Evolutionary conservation across 2,797 vertebrate genomes (phyloP).

Genomic region (Buceros bicornis): DNA sequence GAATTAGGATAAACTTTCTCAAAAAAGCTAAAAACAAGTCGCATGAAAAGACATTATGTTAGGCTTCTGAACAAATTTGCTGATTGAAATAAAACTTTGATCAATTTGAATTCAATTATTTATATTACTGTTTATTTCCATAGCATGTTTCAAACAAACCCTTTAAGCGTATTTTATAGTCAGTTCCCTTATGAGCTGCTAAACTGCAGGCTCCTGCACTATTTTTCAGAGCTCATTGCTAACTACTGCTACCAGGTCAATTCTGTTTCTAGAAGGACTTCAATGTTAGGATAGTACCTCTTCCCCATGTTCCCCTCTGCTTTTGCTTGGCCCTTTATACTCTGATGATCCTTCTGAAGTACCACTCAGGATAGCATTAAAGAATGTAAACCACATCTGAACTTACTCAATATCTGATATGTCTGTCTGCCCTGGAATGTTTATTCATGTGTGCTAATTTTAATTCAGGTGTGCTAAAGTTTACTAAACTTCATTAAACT

Average conservation of each 20-base stretch:
- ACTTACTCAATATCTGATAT: not conserved
- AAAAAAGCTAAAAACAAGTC: not conserved
- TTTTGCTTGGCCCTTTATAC: not conserved
- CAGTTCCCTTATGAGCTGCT: not conserved
- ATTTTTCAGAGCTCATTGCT: not conserved
- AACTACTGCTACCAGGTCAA: not conserved
- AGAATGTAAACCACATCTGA: not conserved
- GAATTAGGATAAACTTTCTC: not conserved
- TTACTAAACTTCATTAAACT: slow-evolving; percentile 1
- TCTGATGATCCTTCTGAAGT: slow-evolving; percentile 7
- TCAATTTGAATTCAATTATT: not conserved
- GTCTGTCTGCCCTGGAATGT: not conserved
- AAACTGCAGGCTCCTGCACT: not conserved
- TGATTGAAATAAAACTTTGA: not conserved
- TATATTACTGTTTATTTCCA: not conserved
- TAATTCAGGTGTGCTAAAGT: not conserved
- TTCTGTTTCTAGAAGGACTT: not conserved
- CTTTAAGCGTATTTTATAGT: not conserved
- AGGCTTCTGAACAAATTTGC: not conserved
- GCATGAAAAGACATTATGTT: not conserved
- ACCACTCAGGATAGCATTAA: not conserved
- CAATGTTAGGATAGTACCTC: not conserved
- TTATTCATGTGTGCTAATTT: not conserved
- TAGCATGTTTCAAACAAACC: not conserved
- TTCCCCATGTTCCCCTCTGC: not conserved